Base-by-base conservation (phyloP, 2,888 invertebrate genomes). In the Drosophila formosana region DNA sequence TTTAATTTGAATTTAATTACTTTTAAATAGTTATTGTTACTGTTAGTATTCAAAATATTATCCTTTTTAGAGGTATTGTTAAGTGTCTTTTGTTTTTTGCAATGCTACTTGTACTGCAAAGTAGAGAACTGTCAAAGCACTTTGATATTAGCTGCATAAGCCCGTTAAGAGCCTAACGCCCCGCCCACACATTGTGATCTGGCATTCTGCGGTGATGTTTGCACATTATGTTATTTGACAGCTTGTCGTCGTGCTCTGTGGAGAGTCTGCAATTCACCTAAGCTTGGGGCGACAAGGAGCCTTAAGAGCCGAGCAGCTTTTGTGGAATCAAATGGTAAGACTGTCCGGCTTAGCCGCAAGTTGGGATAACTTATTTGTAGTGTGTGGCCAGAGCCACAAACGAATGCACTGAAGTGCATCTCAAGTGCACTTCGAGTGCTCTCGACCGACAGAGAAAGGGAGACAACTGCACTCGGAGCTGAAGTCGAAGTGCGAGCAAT, bases 371-470 rank as follows among this genome's bases (percentile, higher is more conserved):
- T 77, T 77, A 66, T 66, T 64, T 71, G 64, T 56, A 43, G 76
- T 39, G 30, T 30, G 18, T 56, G 66, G 47, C 9, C 55, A 51
- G 63, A 50, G 65, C 23, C 30, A 57, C 52, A 43, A 61, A 25
- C 58, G 72, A 76, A 66, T 75, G 72, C 72, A 64, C 53, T 47
- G 18, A 57, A 75, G 78, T 75, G 78, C 66, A 64, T 46, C 61
- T 67, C 50, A 43, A 75, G 78, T 61, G 55, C 61, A 58, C 65
- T 65, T 55, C 18, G 63, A 60, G 32, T 34, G 13, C 39, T 18
- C 7, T 8, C 11, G 30, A 30, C 6, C 23, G 25, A 9, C 8
- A 23, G 30, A 30, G 32, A 13, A 13, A 8, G 6, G 4, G 18
- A 34, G 26, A 13, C 9, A 4, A 47, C 28, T 47, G 39, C 45